Base-by-base conservation (phyloP, 2,113 vertebrate species). In the Hydropotes inermis region DNA sequence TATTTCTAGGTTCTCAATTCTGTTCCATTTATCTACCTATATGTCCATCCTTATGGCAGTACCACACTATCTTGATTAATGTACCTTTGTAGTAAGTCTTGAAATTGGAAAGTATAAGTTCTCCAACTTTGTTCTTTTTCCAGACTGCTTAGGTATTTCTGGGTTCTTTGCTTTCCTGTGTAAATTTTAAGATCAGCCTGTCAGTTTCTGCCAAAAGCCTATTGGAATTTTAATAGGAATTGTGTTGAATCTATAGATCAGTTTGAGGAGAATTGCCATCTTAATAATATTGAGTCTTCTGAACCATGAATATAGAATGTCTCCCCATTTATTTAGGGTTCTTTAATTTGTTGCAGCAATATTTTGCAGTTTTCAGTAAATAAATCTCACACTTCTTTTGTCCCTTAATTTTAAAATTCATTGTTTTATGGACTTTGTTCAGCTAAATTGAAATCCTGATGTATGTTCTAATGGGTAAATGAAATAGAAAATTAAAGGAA, bases 101-200 rank as follows among this genome's bases (percentile, higher is more conserved):
- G 79, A 92, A 92, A 89, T 89, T 81, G 45, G 21, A 11, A 93
- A 89, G 36, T 74, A 1, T 57, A 57, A 39, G 43, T 61, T 81
- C 96, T 88, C 36, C 39, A 57, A 28, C 54, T 54, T 91, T 47
- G 36, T 76, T 67, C 74, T 93, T 95, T 57, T 78, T 78, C 27
- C 58, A 88, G 45, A 47, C 87, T 55, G 27, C 12, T 88, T 85
- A 61, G 43, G 39, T 16, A 76, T 92, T 83, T 67, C 12, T 83
- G 16, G 1, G 1, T 84, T 28, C 23, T 91, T 93, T 61, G 45
- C 45, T 27, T 57, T 88, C 82, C 45, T 47, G 50, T 79, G 78
- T 82, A 45, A 17, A 85, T 91, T 95, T 97, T 83, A 78, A 50
- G 85, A 70, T 87, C 83, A 91, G 36, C 74, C 74, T 83, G 47